Evolutionary conservation across 2,797 vertebrate genomes (phyloP).

Genomic region (Tympanoctomys barrerae): DNA sequence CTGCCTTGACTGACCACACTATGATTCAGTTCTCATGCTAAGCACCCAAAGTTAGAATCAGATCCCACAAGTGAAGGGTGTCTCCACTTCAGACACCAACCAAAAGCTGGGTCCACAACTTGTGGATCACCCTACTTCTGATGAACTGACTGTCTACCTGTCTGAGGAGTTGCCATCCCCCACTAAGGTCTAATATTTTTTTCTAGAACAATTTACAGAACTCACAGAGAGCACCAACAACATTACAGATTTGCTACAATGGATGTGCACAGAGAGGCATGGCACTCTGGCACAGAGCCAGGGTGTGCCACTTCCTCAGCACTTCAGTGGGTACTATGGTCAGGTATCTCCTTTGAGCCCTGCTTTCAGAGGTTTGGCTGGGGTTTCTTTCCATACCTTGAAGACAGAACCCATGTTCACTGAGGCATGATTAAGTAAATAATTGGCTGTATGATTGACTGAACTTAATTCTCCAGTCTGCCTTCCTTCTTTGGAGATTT

Average conservation of each 20-base stretch:
- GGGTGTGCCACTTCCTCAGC: fast-evolving
- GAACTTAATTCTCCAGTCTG: neutral
- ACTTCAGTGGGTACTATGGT: neutral
- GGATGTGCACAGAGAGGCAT: neutral
- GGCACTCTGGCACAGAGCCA: neutral
- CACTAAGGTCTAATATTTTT: neutral
- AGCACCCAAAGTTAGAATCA: neutral
- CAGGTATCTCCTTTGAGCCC: neutral
- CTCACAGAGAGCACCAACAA: neutral
- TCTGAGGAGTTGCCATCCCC: neutral
- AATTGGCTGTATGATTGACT: neutral
- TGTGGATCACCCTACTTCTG: neutral
- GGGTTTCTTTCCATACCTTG: neutral
- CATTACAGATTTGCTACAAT: neutral
- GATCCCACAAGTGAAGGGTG: neutral
- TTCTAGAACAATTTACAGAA: neutral
- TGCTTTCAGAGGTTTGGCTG: neutral
- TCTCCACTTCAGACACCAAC: neutral
- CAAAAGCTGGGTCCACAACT: neutral
- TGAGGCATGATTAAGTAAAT: neutral
- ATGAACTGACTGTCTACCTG: neutral
- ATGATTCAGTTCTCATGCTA: neutral
- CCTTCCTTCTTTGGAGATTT: neutral
- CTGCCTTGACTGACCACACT: neutral
- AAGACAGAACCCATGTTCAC: neutral